Percentiles rank a stretch among this genome's conserved stretches.
Conservation (phyloP, 2,888 invertebrate genomes). For the Nemotelus pantherinus region DNA sequence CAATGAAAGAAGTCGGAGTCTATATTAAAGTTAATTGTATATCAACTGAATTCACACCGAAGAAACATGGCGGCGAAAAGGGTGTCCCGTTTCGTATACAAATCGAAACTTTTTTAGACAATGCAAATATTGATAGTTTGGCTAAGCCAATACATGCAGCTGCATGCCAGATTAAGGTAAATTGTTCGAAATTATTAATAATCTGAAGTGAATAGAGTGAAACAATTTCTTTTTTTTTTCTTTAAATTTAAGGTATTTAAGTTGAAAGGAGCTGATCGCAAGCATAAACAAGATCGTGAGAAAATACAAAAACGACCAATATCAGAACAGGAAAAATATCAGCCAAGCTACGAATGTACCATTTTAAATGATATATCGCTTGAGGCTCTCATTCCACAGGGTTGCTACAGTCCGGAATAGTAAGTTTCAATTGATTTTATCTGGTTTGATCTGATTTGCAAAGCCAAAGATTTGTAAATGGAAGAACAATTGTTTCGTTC, state of each 20-base stretch:
- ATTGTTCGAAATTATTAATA: constrained; percentile 63
- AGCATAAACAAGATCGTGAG: constrained; percentile 96
- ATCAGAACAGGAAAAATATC: constrained; percentile 89
- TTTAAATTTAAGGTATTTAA: constrained; percentile 72
- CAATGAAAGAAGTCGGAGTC: constrained; percentile 93
- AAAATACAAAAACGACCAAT: constrained; percentile 88
- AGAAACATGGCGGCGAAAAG: constrained; percentile 98
- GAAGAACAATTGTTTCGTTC: no score
- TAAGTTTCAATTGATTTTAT: constrained; percentile 55
- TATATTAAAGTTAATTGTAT: constrained; percentile 97
- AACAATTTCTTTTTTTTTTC: constrained; percentile 3
- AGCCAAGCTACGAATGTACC: constrained; percentile 95
- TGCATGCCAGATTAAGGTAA: constrained; percentile 95
- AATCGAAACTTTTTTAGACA: constrained; percentile 80
- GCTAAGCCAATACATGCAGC: constrained; percentile 85
- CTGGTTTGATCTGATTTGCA: constrained; percentile 19
- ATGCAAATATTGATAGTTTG: constrained; percentile 56
- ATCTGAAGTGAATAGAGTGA: not conserved
- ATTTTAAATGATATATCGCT: constrained; percentile 85
- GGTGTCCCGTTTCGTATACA: constrained; percentile 96
- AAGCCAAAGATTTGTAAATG: not conserved
- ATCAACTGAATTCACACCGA: constrained; percentile 97
- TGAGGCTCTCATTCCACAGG: constrained; percentile 58
- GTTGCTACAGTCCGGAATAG: constrained; percentile 65
- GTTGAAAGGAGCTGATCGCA: constrained; percentile 95